Conservation (phyloP, 2,797 vertebrate genomes). For the Nothura maculosa region DNA sequence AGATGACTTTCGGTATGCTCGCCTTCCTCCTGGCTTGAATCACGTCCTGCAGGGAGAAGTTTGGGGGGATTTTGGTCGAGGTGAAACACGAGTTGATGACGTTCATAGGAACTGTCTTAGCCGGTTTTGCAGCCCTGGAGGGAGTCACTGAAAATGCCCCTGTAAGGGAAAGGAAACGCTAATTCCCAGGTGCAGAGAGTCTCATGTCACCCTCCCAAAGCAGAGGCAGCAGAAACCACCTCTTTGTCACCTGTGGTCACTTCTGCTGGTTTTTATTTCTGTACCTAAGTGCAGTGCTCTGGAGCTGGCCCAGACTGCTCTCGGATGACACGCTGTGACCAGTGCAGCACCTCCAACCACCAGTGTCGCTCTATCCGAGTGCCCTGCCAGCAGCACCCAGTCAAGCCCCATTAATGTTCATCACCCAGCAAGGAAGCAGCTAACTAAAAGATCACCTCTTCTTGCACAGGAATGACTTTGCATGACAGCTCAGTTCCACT, state of each 20-base stretch:
- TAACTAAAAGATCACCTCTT: not conserved
- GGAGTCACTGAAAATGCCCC: not conserved
- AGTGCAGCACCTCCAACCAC: not conserved
- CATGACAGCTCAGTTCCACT: not conserved
- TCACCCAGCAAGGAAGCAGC: not conserved
- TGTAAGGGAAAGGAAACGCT: not conserved
- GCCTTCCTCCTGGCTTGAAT: not conserved
- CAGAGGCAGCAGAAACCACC: accelerated
- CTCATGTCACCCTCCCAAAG: not conserved
- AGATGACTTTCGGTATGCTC: not conserved
- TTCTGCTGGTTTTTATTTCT: not conserved
- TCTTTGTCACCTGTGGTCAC: not conserved
- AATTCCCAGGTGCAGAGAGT: not conserved
- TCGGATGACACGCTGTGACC: not conserved
- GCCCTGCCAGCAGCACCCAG: not conserved
- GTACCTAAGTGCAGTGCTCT: not conserved
- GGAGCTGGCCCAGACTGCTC: not conserved
- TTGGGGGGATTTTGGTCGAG: too few relatives aligned
- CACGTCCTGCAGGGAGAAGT: not conserved
- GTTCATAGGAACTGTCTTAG: not conserved
- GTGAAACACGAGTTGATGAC: not conserved
- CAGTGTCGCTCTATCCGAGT: not conserved
- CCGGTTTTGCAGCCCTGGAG: not conserved
- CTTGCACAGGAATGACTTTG: not conserved
- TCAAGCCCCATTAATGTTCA: not conserved